Base-by-base conservation (phyloP, 2,113 vertebrate species). In the Pygoscelis antarcticus region DNA sequence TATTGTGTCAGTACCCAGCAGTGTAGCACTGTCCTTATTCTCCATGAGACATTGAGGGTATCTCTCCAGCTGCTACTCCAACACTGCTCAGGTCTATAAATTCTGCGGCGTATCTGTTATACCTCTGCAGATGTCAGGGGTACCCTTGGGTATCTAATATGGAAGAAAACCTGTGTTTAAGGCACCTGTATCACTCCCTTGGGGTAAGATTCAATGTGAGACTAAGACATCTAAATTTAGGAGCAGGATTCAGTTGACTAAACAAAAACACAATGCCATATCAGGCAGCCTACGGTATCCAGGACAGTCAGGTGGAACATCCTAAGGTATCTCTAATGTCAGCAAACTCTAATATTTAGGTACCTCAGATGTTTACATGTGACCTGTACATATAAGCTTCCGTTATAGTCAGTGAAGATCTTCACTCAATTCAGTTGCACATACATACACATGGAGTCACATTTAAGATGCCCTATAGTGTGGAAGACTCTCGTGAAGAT, bases 1-100 rank as follows among this genome's bases (percentile, higher is more conserved):
- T 42, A 22, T 18, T 0, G 0, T 8, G 20, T 5, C 25, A 40
- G 5, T 23, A 58, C 15, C 5, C 69, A 61, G 38, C 23, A 70
- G 58, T 1, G 3, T 46, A 68, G 34, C 23, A 13, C 46, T 57
- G 52, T 25, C 30, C 13, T 83, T 83, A 20, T 15, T 76, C 64
- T 92, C n/a, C 19, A 8, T 1, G 1, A 88, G 40, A 66, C 13
- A 32, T 1, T 38, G 16, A 93, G 19, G 13, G 8, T 30, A 26
- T 23, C 34, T 70, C 74, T 89, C 38, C 42, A 89, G 29, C 22
- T 95, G 46, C 36, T 26, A 51, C 14, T 57, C 16, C n/a, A 65
- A 10, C n/a, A 74, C 27, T 1, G 0, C 4, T 38, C 22, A 75
- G 18, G 18, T 68, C 51, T 47, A 11, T 40, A 89, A 89, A 84